phyloP scores from a whole-genome alignment of 2,113 vertebrate species.

The Tetrax tetrax region DNA sequence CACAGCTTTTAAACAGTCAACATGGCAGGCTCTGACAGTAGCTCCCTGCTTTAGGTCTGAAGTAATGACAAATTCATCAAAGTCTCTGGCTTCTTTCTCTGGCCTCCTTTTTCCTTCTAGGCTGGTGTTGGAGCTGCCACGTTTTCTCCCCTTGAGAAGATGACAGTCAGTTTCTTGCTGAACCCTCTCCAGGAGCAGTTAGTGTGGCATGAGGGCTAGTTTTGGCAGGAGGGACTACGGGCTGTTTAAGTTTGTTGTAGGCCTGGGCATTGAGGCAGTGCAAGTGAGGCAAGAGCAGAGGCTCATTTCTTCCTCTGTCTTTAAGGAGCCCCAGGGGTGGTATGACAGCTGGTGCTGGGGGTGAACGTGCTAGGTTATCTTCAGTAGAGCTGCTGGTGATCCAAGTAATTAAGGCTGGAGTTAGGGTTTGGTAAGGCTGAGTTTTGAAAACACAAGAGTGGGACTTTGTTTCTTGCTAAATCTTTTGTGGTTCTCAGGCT shows the following conservation, averaged over 20 bases:
- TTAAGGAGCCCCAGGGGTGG: background rate
- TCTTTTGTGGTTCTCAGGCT: background rate
- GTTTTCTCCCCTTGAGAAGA: background rate
- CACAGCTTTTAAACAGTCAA: background rate
- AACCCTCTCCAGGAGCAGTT: background rate
- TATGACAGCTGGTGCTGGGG: background rate
- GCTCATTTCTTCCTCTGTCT: background rate
- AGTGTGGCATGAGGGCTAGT: fast-evolving
- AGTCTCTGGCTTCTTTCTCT: background rate
- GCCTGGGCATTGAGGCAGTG: background rate
- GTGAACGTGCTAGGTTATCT: background rate
- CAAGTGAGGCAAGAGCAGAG: background rate
- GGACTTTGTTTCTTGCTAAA: background rate
- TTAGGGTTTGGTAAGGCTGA: background rate
- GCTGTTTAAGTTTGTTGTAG: background rate
- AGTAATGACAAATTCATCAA: background rate
- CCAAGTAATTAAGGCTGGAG: background rate
- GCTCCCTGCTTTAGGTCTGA: background rate
- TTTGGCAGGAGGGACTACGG: background rate
- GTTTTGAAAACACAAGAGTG: background rate
- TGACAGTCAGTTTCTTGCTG: background rate
- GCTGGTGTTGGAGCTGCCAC: background rate
- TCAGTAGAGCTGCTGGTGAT: background rate
- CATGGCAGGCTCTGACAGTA: background rate
- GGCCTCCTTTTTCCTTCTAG: background rate